Percentiles rank a stretch among this genome's conserved stretches.
These are phyloP conservation scores for Brassicogethes aeneus DNA, from an alignment of 2,888 invertebrate species.

Conservation along the genomic window DNA sequence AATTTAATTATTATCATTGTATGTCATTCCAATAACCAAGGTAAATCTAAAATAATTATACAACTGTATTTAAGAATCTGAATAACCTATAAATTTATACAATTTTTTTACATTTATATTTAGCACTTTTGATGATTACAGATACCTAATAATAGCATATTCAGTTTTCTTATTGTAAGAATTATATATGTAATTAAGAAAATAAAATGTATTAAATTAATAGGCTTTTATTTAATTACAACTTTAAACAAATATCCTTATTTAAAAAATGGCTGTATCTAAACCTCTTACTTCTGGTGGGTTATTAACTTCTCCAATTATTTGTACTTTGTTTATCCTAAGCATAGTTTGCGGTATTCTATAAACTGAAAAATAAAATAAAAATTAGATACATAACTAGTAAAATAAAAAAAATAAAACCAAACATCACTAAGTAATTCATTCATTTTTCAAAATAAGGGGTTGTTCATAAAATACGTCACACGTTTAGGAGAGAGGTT, in stretches of 20 bases:
- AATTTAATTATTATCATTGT: not conserved
- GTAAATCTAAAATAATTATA: not conserved
- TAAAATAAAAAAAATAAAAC: slow-evolving; percentile 3
- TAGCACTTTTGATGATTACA: slow-evolving; percentile 13
- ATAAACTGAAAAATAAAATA: slow-evolving; percentile 41
- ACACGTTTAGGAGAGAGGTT: too few relatives aligned
- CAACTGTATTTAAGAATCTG: not conserved
- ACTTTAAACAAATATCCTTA: slow-evolving; percentile 1
- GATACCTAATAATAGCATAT: slow-evolving; percentile 9
- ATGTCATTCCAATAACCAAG: not conserved
- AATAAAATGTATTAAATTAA: slow-evolving; percentile 7
- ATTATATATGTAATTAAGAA: slow-evolving; percentile 6
- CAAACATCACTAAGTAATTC: too few relatives aligned
- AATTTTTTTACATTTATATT: slow-evolving; percentile 21
- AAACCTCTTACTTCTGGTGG: slow-evolving; percentile 34
- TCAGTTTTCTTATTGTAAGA: slow-evolving; percentile 9
- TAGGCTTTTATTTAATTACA: not conserved
- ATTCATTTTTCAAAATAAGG: too few relatives aligned
- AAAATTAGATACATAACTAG: slow-evolving; percentile 1
- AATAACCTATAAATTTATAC: slow-evolving; percentile 10
- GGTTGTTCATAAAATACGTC: too few relatives aligned
- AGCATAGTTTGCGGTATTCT: slow-evolving; percentile 63
- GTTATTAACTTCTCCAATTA: slow-evolving; percentile 39
- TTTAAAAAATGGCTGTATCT: slow-evolving; percentile 25
- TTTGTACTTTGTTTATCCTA: slow-evolving; percentile 64